Percentiles rank a stretch among this genome's conserved stretches.
Evolutionary conservation across 2,113 vertebrate species (phyloP).

Genomic region (Sitta europaea): DNA sequence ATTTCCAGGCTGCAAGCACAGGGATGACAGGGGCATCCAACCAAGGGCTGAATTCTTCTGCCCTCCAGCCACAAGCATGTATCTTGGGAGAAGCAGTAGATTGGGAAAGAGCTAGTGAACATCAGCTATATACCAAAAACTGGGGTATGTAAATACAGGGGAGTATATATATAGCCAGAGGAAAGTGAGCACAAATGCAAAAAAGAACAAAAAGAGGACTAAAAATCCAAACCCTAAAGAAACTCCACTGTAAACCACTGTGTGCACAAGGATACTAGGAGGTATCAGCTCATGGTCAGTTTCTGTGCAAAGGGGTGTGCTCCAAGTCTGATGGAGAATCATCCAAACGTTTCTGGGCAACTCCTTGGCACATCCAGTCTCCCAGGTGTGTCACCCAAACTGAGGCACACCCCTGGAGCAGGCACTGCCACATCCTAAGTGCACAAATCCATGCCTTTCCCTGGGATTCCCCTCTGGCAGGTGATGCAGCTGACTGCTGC

Average conservation of each 20-base stretch:
- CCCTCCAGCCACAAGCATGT: neutral
- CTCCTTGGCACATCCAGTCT: neutral
- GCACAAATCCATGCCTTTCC: neutral
- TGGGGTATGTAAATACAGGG: neutral
- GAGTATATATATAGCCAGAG: neutral
- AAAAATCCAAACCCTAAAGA: neutral
- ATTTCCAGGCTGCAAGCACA: neutral
- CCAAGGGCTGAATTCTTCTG: neutral
- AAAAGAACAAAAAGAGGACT: neutral
- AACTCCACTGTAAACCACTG: neutral
- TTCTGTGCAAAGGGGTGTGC: neutral
- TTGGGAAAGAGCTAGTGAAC: neutral
- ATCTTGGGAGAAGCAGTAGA: neutral
- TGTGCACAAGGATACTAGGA: neutral
- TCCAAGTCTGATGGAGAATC: neutral
- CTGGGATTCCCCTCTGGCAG: neutral
- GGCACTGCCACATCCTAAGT: neutral
- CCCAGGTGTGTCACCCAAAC: rapidly evolving
- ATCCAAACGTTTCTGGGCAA: neutral
- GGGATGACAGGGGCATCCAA: neutral
- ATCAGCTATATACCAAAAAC: neutral
- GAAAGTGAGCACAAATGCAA: neutral
- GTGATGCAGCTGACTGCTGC: rapidly evolving
- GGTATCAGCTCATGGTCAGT: neutral
- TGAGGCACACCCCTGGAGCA: rapidly evolving